phyloP scores from a whole-genome alignment of 2,888 invertebrate genomes.

The Archips crataeganus region DNA sequence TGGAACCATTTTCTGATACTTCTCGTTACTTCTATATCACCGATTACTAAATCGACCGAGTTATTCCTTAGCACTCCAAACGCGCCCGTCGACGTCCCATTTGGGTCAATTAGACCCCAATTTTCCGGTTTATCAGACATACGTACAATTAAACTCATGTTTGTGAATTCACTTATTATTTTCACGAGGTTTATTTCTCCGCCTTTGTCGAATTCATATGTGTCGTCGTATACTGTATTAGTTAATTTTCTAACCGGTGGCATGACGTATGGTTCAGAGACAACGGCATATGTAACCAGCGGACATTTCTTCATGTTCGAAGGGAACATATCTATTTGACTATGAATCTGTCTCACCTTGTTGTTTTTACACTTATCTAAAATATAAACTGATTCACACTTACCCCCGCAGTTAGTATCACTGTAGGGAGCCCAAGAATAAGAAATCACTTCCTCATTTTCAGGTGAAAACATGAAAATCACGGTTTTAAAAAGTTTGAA shows the following conservation, averaged over 20 bases:
- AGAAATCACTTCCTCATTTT: conserved; percentile 66
- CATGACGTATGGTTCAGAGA: conserved; percentile 81
- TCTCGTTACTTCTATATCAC: conserved; percentile 79
- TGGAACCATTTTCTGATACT: conserved; percentile 76
- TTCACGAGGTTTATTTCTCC: conserved; percentile 79
- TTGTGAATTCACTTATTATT: conserved; percentile 78
- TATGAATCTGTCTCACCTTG: conserved; percentile 60
- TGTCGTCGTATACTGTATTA: conserved; percentile 63
- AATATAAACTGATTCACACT: conserved; percentile 72
- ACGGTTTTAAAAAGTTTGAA: conserved; percentile 75
- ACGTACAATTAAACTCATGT: conserved; percentile 74
- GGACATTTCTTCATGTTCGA: conserved; percentile 76
- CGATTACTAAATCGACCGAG: conserved; percentile 72
- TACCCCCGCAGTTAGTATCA: conserved; percentile 72
- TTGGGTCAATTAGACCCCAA: conserved; percentile 70
- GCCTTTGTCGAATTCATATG: conserved; percentile 71
- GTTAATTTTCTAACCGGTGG: conserved; percentile 65
- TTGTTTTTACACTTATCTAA: conserved; percentile 73
- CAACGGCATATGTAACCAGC: conserved; percentile 71
- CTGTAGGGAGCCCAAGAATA: conserved; percentile 80
- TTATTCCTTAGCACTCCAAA: conserved; percentile 67
- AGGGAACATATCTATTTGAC: conserved; percentile 72
- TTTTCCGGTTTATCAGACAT: conserved; percentile 72
- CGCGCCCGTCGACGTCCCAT: conserved; percentile 75
- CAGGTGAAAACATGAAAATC: conserved; percentile 69